Percentiles rank a stretch among this genome's conserved stretches.
Conservation (phyloP, 2,888 invertebrate species). For the Hyposoter dolosus region DNA sequence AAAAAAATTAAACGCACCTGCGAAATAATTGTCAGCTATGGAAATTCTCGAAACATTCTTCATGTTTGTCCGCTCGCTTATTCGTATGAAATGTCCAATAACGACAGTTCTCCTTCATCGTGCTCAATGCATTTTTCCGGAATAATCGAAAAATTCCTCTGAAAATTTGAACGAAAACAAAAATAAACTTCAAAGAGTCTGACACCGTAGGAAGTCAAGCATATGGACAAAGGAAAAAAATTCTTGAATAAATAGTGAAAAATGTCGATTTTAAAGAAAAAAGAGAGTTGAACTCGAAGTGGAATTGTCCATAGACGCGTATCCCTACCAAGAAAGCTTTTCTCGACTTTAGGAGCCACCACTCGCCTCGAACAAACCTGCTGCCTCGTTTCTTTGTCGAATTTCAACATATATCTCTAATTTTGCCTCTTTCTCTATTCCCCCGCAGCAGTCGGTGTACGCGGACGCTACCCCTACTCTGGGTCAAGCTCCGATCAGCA, state of each 20-base stretch:
- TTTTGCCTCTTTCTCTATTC: constrained; percentile 23
- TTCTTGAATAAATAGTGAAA: neutral
- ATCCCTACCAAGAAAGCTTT: constrained; percentile 32
- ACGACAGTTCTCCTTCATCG: neutral
- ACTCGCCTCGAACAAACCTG: constrained; percentile 1
- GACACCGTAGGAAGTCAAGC: neutral
- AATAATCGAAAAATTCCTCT: too few species aligned
- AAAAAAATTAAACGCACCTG: neutral
- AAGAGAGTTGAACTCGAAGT: constrained; percentile 1
- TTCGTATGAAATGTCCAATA: neutral
- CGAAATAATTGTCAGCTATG: neutral
- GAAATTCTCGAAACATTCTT: neutral
- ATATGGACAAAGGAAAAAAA: neutral
- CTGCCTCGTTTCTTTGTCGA: constrained; percentile 23
- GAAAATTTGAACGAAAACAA: too few species aligned
- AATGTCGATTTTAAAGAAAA: neutral
- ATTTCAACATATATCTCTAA: neutral
- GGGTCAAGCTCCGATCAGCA: constrained; percentile 77
- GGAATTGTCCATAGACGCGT: constrained; percentile 7
- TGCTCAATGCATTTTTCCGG: too few species aligned
- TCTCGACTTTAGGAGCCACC: constrained; percentile 41
- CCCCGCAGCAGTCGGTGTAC: neutral
- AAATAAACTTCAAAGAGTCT: neutral
- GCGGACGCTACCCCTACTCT: constrained; percentile 59
- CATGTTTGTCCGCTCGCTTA: neutral